A percentile compares a stretch with the other conserved stretches of the same genome.
These are phyloP conservation scores for Osedax frankpressi DNA, from an alignment of 2,888 invertebrate genomes.

Conservation along the genomic window DNA sequence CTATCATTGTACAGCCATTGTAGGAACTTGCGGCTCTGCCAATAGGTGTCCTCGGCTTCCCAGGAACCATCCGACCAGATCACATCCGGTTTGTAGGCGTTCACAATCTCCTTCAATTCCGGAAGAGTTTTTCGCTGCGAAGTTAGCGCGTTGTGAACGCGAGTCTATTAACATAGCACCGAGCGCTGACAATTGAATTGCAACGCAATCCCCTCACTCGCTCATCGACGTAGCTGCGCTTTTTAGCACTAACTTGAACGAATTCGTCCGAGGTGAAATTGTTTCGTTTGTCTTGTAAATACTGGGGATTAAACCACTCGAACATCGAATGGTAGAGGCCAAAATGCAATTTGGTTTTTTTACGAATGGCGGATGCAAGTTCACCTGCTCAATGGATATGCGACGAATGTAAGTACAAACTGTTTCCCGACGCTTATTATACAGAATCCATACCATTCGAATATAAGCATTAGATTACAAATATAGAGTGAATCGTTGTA, in stretches of 20 bases:
- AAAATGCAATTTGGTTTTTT: constrained; percentile 49
- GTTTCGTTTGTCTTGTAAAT: constrained; percentile 32
- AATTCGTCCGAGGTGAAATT: constrained; percentile 28
- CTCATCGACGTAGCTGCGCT: not conserved
- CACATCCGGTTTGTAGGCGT: constrained; percentile 41
- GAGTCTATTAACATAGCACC: too few species aligned
- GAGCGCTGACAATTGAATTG: too few species aligned
- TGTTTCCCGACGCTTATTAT: too few species aligned
- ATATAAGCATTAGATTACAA: too few species aligned
- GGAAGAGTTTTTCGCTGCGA: constrained; percentile 40
- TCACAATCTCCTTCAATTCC: constrained; percentile 60
- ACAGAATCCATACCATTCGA: too few species aligned
- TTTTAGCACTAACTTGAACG: constrained; percentile 26
- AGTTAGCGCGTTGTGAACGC: too few species aligned
- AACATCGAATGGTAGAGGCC: constrained; percentile 43
- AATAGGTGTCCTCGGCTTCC: constrained; percentile 56
- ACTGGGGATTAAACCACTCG: constrained; percentile 46
- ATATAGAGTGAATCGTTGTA: too few species aligned
- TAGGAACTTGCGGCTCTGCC: constrained; percentile 40
- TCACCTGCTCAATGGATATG: too few species aligned
- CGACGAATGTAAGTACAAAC: too few species aligned
- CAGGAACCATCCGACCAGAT: constrained; percentile 57
- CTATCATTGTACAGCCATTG: constrained; percentile 36
- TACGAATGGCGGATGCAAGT: constrained; percentile 32
- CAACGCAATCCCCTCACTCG: too few species aligned